phyloP scores from a whole-genome alignment of 2,888 invertebrate genomes.

The Chelonus formosanus region DNA sequence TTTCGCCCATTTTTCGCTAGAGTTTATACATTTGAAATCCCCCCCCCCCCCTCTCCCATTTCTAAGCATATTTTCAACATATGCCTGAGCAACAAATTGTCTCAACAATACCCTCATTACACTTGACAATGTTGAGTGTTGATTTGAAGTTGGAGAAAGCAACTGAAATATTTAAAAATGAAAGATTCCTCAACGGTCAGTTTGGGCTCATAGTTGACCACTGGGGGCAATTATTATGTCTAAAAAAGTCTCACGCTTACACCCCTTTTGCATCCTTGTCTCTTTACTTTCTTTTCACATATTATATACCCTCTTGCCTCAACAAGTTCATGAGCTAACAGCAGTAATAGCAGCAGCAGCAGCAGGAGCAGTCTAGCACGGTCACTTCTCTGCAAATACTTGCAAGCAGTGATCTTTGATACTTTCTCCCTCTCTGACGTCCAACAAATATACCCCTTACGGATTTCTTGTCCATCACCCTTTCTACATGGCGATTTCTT shows the following conservation, averaged over 20 bases:
- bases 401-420: conserved; percentile 34
- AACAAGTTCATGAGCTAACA: conserved; percentile 23
- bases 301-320: not conserved
- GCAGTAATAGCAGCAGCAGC: conserved; percentile 8
- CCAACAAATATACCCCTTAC: conserved; percentile 15
- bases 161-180: not conserved
- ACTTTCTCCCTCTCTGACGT: conserved; percentile 33
- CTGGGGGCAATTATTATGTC: conserved; percentile 59
- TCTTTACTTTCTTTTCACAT: conserved; percentile 41
- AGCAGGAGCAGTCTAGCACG: conserved; percentile 25
- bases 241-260: conserved; percentile 60
- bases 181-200: conserved; percentile 19
- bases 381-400: conserved; percentile 36
- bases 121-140: no score
- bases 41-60: no score
- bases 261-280: conserved; percentile 42
- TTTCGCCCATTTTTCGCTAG: not conserved
- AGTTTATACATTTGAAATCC: no score
- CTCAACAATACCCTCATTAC: no score
- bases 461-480: conserved; percentile 30
- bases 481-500: conserved; percentile 29
- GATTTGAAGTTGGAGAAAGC: no score
- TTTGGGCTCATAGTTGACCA: conserved; percentile 45
- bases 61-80: no score
- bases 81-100: no score